These are phyloP conservation scores for Sipha flava DNA, from an alignment of 1,140 invertebrate species.

Conservation along the genomic window DNA sequence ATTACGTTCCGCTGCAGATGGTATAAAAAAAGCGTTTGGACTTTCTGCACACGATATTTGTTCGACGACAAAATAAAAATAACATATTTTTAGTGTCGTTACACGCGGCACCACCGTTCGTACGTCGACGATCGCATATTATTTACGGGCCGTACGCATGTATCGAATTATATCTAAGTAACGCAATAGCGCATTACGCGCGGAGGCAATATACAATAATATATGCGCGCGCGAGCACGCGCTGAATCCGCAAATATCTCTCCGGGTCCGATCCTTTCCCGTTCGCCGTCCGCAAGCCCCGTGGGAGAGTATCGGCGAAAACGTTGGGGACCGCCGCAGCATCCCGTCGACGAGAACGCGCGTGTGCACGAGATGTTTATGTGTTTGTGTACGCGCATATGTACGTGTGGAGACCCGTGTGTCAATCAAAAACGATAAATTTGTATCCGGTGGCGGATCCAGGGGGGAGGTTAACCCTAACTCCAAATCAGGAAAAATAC, in stretches of 20 bases:
- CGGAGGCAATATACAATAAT: background rate
- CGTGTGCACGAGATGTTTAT: too few relatives aligned
- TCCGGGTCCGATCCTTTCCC: background rate
- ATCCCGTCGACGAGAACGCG: background rate
- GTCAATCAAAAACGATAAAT: too few relatives aligned
- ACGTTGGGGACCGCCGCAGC: background rate
- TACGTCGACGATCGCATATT: too few relatives aligned
- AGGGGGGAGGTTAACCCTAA: background rate
- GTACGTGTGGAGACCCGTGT: too few relatives aligned
- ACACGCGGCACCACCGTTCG: background rate
- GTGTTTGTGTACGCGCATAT: too few relatives aligned
- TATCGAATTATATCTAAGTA: too few relatives aligned
- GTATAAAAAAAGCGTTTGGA: background rate
- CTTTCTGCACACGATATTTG: conserved; percentile 1
- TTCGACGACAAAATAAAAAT: background rate
- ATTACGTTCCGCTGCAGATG: background rate
- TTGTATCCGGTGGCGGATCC: too few relatives aligned
- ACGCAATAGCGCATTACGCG: too few relatives aligned
- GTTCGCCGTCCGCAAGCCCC: too few relatives aligned
- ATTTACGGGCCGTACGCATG: too few relatives aligned
- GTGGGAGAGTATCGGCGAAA: too few relatives aligned
- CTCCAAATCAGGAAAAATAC: background rate
- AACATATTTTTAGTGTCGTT: background rate
- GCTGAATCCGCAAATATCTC: background rate
- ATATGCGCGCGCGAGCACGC: background rate